Conservation (phyloP, 64 coral and sea anemone genomes). For the Astreopora myriophthalma region DNA sequence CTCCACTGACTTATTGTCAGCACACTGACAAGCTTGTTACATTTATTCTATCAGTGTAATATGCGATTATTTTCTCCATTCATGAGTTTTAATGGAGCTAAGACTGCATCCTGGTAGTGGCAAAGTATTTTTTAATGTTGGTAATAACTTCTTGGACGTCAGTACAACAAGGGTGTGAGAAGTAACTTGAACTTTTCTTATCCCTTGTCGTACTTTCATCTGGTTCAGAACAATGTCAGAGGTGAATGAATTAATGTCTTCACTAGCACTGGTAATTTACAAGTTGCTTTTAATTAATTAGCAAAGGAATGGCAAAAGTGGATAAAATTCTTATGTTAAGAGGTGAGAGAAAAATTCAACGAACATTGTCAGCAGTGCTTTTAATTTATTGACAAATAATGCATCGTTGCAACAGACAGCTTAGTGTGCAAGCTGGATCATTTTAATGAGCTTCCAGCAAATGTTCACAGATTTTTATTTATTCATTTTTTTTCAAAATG, state of each 20-base stretch:
- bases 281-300: no score
- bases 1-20: not conserved
- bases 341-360: no score
- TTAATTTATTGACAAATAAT: no score
- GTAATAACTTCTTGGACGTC: not conserved
- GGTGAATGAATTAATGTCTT: not conserved
- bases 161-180: not conserved
- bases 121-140: not conserved
- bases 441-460: not conserved
- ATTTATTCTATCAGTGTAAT: not conserved
- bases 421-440: not conserved
- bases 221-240: constrained; percentile 29
- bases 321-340: no score
- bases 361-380: no score
- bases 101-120: constrained; percentile 30
- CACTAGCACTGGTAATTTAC: no score
- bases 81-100: constrained; percentile 21
- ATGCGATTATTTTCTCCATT: not conserved
- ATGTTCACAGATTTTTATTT: no score
- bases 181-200: not conserved
- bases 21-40: not conserved
- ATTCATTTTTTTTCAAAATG: no score
- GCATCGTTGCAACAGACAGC: not conserved
- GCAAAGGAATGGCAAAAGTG: no score
- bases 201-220: not conserved